Evolutionary conservation across 2,113 vertebrate genomes (phyloP).

Genomic region (Ranitomeya imitator): DNA sequence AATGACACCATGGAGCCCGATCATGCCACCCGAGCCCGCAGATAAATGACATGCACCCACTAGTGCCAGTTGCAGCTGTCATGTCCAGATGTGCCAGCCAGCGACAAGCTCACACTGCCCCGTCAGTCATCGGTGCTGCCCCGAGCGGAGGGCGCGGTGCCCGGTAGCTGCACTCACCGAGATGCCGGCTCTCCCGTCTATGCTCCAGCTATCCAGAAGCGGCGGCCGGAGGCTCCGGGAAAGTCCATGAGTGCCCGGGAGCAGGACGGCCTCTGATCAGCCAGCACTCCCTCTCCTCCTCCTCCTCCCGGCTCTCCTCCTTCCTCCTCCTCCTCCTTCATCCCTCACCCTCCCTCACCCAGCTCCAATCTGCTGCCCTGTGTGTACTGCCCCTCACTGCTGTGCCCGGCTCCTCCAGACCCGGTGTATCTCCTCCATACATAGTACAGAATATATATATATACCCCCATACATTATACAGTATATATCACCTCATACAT

Average conservation of each 20-base stretch:
- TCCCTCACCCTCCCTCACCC: background rate
- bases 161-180: conserved; percentile 16
- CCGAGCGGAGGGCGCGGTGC: background rate
- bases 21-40: background rate
- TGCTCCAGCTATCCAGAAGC: conserved; percentile 25
- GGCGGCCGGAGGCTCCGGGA: conserved; percentile 51
- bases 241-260: conserved; percentile 56
- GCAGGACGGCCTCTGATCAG: conserved; percentile 56
- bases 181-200: conserved; percentile 14
- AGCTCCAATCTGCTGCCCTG: background rate
- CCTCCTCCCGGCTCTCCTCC: background rate
- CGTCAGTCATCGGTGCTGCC: background rate
- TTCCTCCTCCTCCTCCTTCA: background rate
- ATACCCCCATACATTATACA: too few species aligned
- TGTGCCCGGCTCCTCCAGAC: background rate
- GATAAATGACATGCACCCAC: conserved; percentile 16
- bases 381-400: background rate
- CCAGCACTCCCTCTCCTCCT: conserved; percentile 9
- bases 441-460: too few species aligned
- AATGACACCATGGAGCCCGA: conserved; percentile 3
- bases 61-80: conserved; percentile 6
- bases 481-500: too few species aligned
- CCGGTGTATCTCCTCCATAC: too few species aligned
- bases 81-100: conserved; percentile 24
- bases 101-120: background rate